Conservation (phyloP, 1,140 invertebrate species). For the Drosophila carrolli region DNA sequence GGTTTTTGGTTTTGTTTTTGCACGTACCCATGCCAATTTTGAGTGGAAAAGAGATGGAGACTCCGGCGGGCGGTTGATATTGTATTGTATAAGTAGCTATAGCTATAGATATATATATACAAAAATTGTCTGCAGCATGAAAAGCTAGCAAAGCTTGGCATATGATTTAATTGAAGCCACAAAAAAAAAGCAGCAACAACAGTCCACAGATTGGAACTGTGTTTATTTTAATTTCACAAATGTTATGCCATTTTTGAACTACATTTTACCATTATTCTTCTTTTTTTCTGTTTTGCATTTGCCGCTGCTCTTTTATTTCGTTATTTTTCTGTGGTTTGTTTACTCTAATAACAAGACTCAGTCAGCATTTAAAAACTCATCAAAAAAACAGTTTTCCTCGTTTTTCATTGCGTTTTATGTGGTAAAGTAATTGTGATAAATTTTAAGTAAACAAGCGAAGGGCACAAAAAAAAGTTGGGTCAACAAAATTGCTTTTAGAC, state of each 20-base stretch:
- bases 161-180: constrained; percentile 74
- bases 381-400: constrained; percentile 46
- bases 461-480: constrained; percentile 33
- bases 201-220: constrained; percentile 45
- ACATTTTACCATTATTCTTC: constrained; percentile 47
- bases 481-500: constrained; percentile 49
- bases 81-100: constrained; percentile 72
- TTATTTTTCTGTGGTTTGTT: constrained; percentile 51
- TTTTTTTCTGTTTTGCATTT: constrained; percentile 41
- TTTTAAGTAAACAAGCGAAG: constrained; percentile 51
- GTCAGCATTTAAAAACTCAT: constrained; percentile 71
- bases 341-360: constrained; percentile 60
- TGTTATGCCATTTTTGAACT: constrained; percentile 67
- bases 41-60: background rate
- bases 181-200: constrained; percentile 41
- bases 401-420: constrained; percentile 41
- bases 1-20: constrained; percentile 55
- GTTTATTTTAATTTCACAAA: constrained; percentile 76
- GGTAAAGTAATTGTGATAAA: constrained; percentile 73
- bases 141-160: constrained; percentile 52
- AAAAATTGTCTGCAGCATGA: constrained; percentile 63
- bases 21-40: constrained; percentile 29
- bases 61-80: constrained; percentile 37
- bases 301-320: constrained; percentile 44
- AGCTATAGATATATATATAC: constrained; percentile 16